Conservation (phyloP, 1,140 invertebrate species). For the Formica exsecta region DNA sequence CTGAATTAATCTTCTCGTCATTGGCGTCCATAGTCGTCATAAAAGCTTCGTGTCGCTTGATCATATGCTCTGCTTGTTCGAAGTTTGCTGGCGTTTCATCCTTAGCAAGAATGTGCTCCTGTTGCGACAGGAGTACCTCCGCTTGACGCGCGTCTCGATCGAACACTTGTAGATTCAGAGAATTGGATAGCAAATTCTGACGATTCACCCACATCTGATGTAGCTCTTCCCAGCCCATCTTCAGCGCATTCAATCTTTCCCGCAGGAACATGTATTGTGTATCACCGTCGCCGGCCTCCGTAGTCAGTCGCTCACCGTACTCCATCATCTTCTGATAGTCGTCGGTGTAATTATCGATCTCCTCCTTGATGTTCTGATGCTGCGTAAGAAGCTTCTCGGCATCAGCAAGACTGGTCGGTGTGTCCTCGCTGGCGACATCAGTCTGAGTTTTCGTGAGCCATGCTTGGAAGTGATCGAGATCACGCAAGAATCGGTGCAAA, state of each 20-base stretch:
- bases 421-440: slow-evolving; percentile 99
- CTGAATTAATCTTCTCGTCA: slow-evolving; percentile 99
- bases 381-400: slow-evolving; percentile 98
- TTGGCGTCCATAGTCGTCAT: slow-evolving; percentile 99
- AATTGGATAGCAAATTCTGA: slow-evolving; percentile 97
- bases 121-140: slow-evolving; percentile 98
- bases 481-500: slow-evolving; percentile 98
- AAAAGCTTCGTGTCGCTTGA: slow-evolving; percentile 99
- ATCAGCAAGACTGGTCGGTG: slow-evolving; percentile 97
- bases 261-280: slow-evolving; percentile 99
- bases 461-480: slow-evolving; percentile 99
- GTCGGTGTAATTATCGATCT: slow-evolving; percentile 99
- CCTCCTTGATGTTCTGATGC: slow-evolving; percentile 99
- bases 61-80: slow-evolving; percentile 98
- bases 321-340: slow-evolving; percentile 99
- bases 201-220: slow-evolving; percentile 99
- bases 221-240: slow-evolving; percentile 99
- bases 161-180: slow-evolving; percentile 97
- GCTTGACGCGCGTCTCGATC: slow-evolving; percentile 98
- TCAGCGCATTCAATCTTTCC: slow-evolving; percentile 97
- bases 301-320: slow-evolving; percentile 97
- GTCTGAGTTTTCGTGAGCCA: slow-evolving; percentile 99
- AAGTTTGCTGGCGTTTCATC: slow-evolving; percentile 97
- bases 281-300: slow-evolving; percentile 95
- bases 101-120: slow-evolving; percentile 98